Evolutionary conservation across 2,888 invertebrate genomes (phyloP).

Genomic region (Sesamia inferens): DNA sequence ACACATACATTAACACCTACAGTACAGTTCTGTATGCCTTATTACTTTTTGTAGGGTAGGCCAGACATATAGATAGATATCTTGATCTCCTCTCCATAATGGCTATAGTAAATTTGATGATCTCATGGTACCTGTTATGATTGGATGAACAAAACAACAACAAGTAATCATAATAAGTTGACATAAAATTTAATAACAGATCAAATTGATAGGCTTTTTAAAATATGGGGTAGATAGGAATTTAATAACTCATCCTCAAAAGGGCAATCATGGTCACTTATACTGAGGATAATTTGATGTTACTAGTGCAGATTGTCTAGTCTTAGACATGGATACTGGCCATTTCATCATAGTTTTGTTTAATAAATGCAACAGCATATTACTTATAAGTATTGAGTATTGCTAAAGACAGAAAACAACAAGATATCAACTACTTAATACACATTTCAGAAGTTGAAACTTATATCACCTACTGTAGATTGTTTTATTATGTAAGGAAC

Average conservation of each 20-base stretch:
- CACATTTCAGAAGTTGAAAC: slow-evolving; percentile 13
- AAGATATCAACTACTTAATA: slow-evolving; percentile 7
- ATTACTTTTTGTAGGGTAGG: slow-evolving; percentile 3
- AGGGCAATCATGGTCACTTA: slow-evolving; percentile 1
- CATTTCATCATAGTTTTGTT: neutral
- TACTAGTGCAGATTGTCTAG: neutral
- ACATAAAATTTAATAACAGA: slow-evolving; percentile 2
- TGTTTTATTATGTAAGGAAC: slow-evolving; percentile 56
- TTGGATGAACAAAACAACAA: slow-evolving; percentile 28
- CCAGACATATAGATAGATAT: neutral
- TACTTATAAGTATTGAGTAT: slow-evolving; percentile 3
- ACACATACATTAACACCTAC: slow-evolving; percentile 13
- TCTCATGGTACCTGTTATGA: slow-evolving; percentile 30
- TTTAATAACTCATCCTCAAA: neutral
- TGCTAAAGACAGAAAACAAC: slow-evolving; percentile 5
- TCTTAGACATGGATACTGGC: neutral
- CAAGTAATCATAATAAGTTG: slow-evolving; percentile 33
- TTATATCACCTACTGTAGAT: slow-evolving; percentile 35
- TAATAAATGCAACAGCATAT: neutral
- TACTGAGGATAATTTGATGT: neutral
- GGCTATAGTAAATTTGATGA: slow-evolving; percentile 12
- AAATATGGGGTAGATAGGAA: neutral
- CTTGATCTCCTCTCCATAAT: neutral
- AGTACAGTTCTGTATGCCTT: slow-evolving; percentile 1
- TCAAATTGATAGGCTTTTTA: slow-evolving; percentile 14